phyloP scores from a whole-genome alignment of 2,797 vertebrate species.

The Melanotaenia parkinsoni region DNA sequence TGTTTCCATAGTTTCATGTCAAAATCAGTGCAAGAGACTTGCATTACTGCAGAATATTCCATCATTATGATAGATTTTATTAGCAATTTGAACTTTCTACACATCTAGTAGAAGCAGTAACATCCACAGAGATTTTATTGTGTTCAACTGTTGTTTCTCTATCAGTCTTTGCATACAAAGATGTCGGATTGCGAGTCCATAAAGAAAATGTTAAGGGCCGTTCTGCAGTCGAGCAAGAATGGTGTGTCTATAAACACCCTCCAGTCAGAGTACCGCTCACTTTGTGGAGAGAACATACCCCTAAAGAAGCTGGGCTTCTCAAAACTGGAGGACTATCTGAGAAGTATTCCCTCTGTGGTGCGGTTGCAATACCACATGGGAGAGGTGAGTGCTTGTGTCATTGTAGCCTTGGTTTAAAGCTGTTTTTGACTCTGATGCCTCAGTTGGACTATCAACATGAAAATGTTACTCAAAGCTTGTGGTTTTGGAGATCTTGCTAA shows the following conservation, averaged over 20 bases:
- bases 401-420: neutral
- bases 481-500: neutral
- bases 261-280: constrained; percentile 85
- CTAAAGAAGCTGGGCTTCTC: constrained; percentile 84
- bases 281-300: constrained; percentile 91
- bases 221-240: constrained; percentile 89
- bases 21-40: neutral
- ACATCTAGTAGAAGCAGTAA: neutral
- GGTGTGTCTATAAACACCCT: constrained; percentile 84
- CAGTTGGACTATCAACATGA: neutral
- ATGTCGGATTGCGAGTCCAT: constrained; percentile 87
- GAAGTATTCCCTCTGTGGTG: constrained; percentile 88
- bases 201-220: constrained; percentile 89
- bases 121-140: too few relatives aligned
- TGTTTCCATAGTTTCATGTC: too few relatives aligned
- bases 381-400: constrained; percentile 81
- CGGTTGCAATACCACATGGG: constrained; percentile 82
- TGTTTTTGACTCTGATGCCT: neutral
- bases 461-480: neutral
- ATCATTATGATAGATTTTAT: neutral
- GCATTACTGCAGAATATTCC: neutral
- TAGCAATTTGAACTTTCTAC: neutral
- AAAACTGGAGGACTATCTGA: constrained; percentile 86
- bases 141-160: neutral
- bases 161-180: constrained; percentile 61